Conservation (phyloP, 2,888 invertebrate species). For the Xestia ashworthii region DNA sequence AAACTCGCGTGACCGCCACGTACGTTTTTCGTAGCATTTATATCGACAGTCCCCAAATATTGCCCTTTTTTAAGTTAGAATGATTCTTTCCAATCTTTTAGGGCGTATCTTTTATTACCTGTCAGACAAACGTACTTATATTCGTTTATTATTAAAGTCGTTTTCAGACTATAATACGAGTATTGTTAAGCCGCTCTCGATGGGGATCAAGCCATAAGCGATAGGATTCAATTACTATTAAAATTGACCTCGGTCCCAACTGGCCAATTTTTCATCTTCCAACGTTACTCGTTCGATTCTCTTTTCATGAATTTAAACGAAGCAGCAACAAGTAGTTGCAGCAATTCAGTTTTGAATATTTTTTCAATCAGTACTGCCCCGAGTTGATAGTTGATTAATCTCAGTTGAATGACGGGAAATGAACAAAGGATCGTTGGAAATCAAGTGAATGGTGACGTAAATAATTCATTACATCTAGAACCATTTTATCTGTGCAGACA, state of each 20-base stretch:
- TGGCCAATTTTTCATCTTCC: slow-evolving; percentile 44
- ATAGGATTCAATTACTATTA: slow-evolving; percentile 44
- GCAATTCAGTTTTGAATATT: slow-evolving; percentile 41
- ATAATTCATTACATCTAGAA: not conserved
- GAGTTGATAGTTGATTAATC: slow-evolving; percentile 31
- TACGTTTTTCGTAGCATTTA: too few species aligned
- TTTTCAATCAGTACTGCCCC: slow-evolving; percentile 22
- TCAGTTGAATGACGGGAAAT: slow-evolving; percentile 1
- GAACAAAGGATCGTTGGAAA: not conserved
- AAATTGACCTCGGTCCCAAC: slow-evolving; percentile 18
- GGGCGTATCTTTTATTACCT: not conserved
- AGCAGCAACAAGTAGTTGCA: slow-evolving; percentile 58
- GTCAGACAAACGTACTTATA: slow-evolving; percentile 8
- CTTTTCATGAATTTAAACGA: slow-evolving; percentile 60
- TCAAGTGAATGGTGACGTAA: slow-evolving; percentile 1
- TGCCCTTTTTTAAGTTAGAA: too few species aligned
- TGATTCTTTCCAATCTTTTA: not conserved
- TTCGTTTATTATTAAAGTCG: slow-evolving; percentile 51
- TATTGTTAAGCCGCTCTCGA: slow-evolving; percentile 41
- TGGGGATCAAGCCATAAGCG: slow-evolving; percentile 55
- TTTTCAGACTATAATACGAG: slow-evolving; percentile 44
- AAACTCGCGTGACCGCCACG: too few species aligned
- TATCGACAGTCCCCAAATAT: too few species aligned
- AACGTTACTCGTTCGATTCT: slow-evolving; percentile 36
- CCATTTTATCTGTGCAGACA: too few species aligned